These are phyloP conservation scores for Chiroxiphia lanceolata DNA, from an alignment of 2,797 vertebrate genomes.

Conservation along the genomic window DNA sequence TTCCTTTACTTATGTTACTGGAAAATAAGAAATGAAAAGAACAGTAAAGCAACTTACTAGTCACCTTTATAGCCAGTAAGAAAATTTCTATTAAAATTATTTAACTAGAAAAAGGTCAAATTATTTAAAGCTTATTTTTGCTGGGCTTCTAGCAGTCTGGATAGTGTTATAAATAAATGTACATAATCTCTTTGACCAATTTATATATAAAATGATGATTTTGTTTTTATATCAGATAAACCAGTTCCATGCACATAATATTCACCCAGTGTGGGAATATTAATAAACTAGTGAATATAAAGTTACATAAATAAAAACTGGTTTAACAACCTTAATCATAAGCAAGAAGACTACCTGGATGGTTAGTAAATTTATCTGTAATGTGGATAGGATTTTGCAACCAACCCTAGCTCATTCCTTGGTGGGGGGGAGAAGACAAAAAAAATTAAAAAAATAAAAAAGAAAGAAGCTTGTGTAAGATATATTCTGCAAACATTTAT, in stretches of 20 bases:
- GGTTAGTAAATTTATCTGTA: not conserved
- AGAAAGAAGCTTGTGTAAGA: not conserved
- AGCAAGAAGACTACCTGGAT: not conserved
- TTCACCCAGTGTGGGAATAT: not conserved
- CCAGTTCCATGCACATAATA: not conserved
- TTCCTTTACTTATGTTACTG: not conserved
- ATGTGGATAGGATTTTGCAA: not conserved
- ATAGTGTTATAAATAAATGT: not conserved
- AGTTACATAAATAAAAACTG: not conserved
- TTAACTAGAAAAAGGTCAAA: not conserved
- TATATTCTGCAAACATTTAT: not conserved
- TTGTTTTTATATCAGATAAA: not conserved
- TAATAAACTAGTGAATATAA: not conserved
- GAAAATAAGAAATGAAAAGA: not conserved
- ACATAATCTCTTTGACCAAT: not conserved
- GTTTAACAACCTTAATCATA: not conserved
- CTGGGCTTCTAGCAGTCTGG: not conserved
- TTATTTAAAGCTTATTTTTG: not conserved
- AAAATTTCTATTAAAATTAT: not conserved
- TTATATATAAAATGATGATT: not conserved
- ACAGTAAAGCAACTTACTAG: not conserved
- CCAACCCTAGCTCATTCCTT: not conserved
- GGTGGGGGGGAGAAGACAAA: rapidly evolving
- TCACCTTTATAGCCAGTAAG: not conserved
- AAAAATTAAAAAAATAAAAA: no score